A percentile compares a stretch with the other conserved stretches of the same genome.
These are phyloP conservation scores for Potamarius usumacintae DNA, from an alignment of 2,113 vertebrate species.

Conservation along the genomic window DNA sequence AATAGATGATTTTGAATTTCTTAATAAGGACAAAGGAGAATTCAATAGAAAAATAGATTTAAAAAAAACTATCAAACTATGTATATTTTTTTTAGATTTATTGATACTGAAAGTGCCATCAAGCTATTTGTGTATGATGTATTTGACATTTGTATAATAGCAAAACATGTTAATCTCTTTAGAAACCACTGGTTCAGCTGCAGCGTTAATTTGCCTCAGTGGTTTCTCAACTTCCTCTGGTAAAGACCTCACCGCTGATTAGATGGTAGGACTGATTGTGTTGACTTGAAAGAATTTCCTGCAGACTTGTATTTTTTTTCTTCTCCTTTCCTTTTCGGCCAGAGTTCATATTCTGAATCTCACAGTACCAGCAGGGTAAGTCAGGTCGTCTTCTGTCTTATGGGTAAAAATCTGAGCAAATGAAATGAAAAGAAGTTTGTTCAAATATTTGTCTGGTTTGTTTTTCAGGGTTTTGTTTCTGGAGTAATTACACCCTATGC, in stretches of 20 bases:
- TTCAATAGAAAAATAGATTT: not conserved
- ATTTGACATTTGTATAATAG: not conserved
- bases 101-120: not conserved
- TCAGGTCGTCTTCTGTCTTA: not conserved
- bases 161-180: not conserved
- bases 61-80: not conserved
- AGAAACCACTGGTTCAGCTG: not conserved
- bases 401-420: not conserved
- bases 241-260: not conserved
- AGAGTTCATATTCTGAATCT: not conserved
- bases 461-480: not conserved
- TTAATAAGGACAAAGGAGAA: not conserved
- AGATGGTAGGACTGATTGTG: not conserved
- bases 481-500: not conserved
- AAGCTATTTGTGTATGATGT: not conserved
- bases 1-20: not conserved
- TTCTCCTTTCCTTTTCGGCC: not conserved
- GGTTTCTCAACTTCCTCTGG: not conserved
- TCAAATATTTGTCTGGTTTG: not conserved
- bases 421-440: not conserved
- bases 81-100: not conserved
- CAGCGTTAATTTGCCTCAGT: not conserved
- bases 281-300: constrained; percentile 4
- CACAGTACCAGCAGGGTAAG: constrained; percentile 2
- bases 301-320: not conserved